Evolutionary conservation across 2,888 invertebrate species (phyloP).

Genomic region (Cryptus viduatorius): DNA sequence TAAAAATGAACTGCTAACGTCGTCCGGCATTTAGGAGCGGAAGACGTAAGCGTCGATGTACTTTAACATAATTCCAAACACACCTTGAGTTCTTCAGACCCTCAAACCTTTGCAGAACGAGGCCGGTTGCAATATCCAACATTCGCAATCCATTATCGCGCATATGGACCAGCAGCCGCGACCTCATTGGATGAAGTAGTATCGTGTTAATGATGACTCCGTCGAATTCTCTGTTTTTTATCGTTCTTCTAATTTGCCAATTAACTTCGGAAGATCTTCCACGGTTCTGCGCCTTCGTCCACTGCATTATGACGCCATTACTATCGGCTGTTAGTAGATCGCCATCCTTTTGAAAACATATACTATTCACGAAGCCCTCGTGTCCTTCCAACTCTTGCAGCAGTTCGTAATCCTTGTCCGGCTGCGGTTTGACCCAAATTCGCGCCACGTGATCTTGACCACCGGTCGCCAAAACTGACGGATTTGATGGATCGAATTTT

Average conservation of each 20-base stretch:
- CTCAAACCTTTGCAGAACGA: constrained; percentile 85
- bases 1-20: too few species aligned
- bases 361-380: constrained; percentile 87
- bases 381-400: constrained; percentile 87
- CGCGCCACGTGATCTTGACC: constrained; percentile 89
- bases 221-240: constrained; percentile 85
- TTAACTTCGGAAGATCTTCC: constrained; percentile 70
- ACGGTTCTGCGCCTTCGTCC: constrained; percentile 81
- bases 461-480: constrained; percentile 87
- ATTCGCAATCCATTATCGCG: constrained; percentile 88
- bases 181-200: constrained; percentile 87
- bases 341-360: constrained; percentile 87
- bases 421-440: constrained; percentile 86
- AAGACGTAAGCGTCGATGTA: too few species aligned
- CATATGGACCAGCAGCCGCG: constrained; percentile 87
- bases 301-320: constrained; percentile 87
- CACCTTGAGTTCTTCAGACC: constrained; percentile 86
- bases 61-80: not conserved
- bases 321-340: constrained; percentile 88
- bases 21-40: too few species aligned
- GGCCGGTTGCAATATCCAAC: constrained; percentile 87
- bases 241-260: constrained; percentile 80
- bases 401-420: constrained; percentile 78
- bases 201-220: constrained; percentile 87
- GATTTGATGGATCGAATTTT: constrained; percentile 86